Base-by-base conservation (phyloP, 2,888 invertebrate genomes). In the Trachelus iudaicus region DNA sequence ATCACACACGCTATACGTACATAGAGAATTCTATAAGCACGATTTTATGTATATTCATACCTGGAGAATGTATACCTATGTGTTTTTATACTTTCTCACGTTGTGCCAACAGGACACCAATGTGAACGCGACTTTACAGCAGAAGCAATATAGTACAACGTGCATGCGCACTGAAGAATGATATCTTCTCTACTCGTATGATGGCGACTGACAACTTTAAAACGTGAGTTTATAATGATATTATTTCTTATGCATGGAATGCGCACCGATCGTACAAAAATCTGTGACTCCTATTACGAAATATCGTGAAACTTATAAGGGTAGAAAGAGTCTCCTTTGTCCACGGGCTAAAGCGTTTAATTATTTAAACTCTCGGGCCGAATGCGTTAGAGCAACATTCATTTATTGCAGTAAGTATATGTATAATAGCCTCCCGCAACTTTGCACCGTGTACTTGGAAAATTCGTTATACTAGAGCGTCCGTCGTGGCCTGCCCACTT, bases 181-280 rank as follows among this genome's bases (percentile, higher is more conserved):
- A 74, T 35, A 69, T 76, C 76, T 69, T 35, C 76, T 77, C 76
- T 74, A 37, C 79, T 77, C 73, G 76, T 87, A 86, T 84, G 88
- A 90, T 91, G 90, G 90, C 90, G 90, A 89, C 89, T 87, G 87
- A 88, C 87, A 90, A 90, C 90, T 91, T 91, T 88, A 87, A 91
- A 91, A 90, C 88, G 89, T 89, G 88, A 90, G 89, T 90, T 89
- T 88, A 83, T 85, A 85, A 79, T 82, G 83, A 83, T 84, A 84
- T 85, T 85, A 85, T 88, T 87, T 86, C 80, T 82, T 78, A 79
- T 76, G 79, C 80, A 79, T 83, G 82, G 81, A 82, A 78, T 73
- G 74, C 69, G 34, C 23, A 76, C 74, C 76, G 76, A 34, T 35
- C 71, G 80, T 83, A 81, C 79, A 84, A 88, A 87, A 23, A 85